A percentile compares a stretch with the other conserved stretches of the same genome.
Evolutionary conservation across 2,888 invertebrate species (phyloP).

Genomic region (Prenolepis imparis): DNA sequence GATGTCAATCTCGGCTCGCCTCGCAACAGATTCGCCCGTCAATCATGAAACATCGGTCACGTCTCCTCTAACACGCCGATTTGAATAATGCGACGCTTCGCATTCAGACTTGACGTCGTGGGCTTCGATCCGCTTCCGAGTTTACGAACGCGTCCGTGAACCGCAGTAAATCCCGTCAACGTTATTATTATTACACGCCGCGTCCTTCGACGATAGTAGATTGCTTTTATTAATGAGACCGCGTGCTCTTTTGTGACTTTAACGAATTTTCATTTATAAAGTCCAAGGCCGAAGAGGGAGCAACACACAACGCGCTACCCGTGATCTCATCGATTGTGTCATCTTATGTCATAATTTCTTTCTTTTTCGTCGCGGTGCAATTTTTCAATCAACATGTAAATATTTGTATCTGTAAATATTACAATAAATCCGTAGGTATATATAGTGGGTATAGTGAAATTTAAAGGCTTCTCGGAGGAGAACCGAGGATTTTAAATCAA

Average conservation of each 20-base stretch:
- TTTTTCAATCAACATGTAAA: not conserved
- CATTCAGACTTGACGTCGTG: not conserved
- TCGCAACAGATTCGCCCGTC: not conserved
- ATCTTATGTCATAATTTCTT: not conserved
- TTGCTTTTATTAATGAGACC: not conserved
- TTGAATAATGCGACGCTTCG: conserved; percentile 46
- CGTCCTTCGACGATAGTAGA: not conserved
- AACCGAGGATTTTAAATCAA: conserved; percentile 1
- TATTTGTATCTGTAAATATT: conserved; percentile 9
- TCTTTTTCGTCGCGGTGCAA: not conserved
- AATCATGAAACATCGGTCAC: not conserved
- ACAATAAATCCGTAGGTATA: not conserved
- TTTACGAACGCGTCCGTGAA: conserved; percentile 2
- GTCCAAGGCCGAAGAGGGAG: not conserved
- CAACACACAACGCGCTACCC: not conserved
- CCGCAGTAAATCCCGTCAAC: not conserved
- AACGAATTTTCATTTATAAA: conserved; percentile 4
- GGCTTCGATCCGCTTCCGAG: conserved; percentile 23
- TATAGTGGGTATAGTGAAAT: not conserved
- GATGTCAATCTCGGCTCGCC: conserved; percentile 35
- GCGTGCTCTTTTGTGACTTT: not conserved
- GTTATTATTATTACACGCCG: not conserved
- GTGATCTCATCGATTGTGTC: conserved; percentile 3
- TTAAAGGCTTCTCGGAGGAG: not conserved
- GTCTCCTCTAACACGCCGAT: conserved; percentile 15